A percentile compares a stretch with the other conserved stretches of the same genome.
These are phyloP conservation scores for Penaeus monodon DNA, from an alignment of 2,888 invertebrate genomes.

Conservation along the genomic window DNA sequence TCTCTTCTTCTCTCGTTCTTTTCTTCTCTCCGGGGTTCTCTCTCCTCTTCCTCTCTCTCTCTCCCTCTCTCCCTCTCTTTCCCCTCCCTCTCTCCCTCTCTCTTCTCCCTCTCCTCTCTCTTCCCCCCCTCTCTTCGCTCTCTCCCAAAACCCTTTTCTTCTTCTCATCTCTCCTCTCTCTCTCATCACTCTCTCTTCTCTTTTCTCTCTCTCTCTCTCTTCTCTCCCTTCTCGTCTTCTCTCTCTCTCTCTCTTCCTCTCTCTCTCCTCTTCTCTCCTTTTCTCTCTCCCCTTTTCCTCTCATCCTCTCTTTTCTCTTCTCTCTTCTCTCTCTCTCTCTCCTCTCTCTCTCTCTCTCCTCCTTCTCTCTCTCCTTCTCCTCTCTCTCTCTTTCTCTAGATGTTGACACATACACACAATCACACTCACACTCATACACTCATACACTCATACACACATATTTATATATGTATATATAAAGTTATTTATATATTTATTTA, in stretches of 20 bases:
- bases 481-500: background rate
- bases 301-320: too few relatives aligned
- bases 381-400: background rate
- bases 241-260: too few relatives aligned
- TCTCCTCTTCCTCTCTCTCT: background rate
- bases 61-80: background rate
- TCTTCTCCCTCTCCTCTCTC: too few relatives aligned
- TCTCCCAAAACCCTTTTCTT: too few relatives aligned
- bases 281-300: too few relatives aligned
- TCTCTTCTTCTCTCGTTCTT: too few relatives aligned
- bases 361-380: background rate
- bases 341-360: background rate
- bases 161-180: too few relatives aligned
- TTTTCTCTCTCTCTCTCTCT: too few relatives aligned
- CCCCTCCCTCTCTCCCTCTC: background rate
- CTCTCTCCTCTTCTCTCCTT: too few relatives aligned
- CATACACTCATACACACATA: background rate
- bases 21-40: background rate
- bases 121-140: too few relatives aligned
- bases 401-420: background rate
- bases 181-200: too few relatives aligned
- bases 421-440: background rate
- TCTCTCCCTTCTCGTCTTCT: too few relatives aligned
- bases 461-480: background rate
- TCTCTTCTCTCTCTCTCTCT: background rate